Percentiles rank a stretch among this genome's conserved stretches.
phyloP scores from a whole-genome alignment of 2,888 invertebrate species.

The Achlya flavicornis region DNA sequence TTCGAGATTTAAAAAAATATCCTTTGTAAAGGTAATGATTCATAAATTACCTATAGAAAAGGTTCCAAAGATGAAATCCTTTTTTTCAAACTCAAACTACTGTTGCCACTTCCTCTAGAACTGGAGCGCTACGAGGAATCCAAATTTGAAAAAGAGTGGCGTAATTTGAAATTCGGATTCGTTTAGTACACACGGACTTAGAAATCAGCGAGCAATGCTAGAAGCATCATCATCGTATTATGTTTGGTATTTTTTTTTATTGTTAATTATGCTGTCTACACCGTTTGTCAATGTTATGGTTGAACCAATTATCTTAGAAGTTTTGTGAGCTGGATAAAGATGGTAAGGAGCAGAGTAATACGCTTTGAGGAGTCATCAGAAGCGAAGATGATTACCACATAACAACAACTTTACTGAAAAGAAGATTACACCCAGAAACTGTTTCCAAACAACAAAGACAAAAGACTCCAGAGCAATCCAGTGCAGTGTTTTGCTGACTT shows the following conservation, averaged over 20 bases:
- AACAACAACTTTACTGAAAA: too few relatives aligned
- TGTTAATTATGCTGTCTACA: not conserved
- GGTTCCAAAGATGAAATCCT: not conserved
- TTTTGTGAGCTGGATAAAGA: too few relatives aligned
- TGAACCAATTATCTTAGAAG: too few relatives aligned
- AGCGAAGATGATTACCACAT: too few relatives aligned
- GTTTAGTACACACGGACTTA: slow-evolving; percentile 23
- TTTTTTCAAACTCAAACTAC: not conserved
- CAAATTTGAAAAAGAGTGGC: slow-evolving; percentile 60
- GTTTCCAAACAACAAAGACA: not conserved
- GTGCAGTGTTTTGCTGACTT: not conserved
- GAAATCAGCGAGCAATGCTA: slow-evolving; percentile 3
- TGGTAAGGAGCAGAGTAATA: too few relatives aligned
- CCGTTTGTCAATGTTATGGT: too few relatives aligned
- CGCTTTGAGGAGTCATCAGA: too few relatives aligned
- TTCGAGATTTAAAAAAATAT: too few relatives aligned
- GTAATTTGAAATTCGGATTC: slow-evolving; percentile 70
- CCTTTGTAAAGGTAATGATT: too few relatives aligned
- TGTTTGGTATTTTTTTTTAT: not conserved
- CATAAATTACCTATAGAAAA: not conserved
- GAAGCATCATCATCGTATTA: not conserved
- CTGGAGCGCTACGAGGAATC: slow-evolving; percentile 38
- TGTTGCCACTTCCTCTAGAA: slow-evolving; percentile 45
- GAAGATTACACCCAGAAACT: too few relatives aligned
- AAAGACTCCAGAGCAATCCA: not conserved